Conservation (phyloP, 2,113 vertebrate genomes). For the Gobiocypris rarus region DNA sequence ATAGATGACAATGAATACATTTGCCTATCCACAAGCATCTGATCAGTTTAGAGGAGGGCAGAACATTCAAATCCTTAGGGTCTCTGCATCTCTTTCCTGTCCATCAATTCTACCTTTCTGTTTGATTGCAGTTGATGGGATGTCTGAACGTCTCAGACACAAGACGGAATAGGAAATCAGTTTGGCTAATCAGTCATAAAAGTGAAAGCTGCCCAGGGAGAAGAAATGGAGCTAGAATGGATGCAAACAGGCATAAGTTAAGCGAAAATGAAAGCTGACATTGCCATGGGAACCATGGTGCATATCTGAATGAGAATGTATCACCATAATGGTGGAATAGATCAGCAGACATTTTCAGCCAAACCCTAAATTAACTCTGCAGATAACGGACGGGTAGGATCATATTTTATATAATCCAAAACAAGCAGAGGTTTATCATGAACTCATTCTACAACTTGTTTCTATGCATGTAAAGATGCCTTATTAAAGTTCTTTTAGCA, state of each 20-base stretch:
- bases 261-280: conserved; percentile 61
- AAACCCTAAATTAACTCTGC: background rate
- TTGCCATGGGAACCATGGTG: conserved; percentile 62
- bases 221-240: conserved; percentile 41
- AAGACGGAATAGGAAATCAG: conserved; percentile 49
- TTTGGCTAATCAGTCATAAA: conserved; percentile 57
- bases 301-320: conserved; percentile 11
- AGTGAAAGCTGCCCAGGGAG: conserved; percentile 40
- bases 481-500: background rate
- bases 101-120: conserved; percentile 32
- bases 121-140: conserved; percentile 36
- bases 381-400: background rate
- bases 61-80: conserved; percentile 35
- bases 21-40: conserved; percentile 22
- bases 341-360: conserved; percentile 9
- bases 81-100: conserved; percentile 33
- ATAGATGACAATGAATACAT: conserved; percentile 44
- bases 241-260: conserved; percentile 55
- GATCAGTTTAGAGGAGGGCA: conserved; percentile 45
- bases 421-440: background rate
- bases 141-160: conserved; percentile 44
- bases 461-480: background rate
- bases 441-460: background rate
- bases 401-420: background rate
- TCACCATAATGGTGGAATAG: conserved; percentile 5